Percentiles rank a stretch among this genome's conserved stretches.
These are phyloP conservation scores for Rhynchophorus ferrugineus DNA, from an alignment of 1,140 invertebrate genomes.

Conservation along the genomic window DNA sequence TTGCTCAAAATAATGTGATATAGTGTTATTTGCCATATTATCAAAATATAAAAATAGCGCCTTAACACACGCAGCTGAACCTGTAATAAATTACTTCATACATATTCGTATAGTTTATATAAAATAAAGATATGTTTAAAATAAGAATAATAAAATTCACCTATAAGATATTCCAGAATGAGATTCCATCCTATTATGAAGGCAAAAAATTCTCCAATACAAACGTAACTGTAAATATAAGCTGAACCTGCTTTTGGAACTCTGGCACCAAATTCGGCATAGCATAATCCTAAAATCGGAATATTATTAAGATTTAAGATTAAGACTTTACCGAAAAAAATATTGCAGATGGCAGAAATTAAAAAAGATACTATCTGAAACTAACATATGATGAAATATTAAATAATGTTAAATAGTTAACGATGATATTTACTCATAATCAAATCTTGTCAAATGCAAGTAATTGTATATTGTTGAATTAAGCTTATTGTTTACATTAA, in stretches of 20 bases:
- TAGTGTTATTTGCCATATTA: conserved; percentile 53
- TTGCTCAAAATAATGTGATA: conserved; percentile 51
- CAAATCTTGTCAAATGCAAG: too few relatives aligned
- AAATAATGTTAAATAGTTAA: too few relatives aligned
- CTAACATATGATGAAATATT: too few relatives aligned
- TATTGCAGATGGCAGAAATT: too few relatives aligned
- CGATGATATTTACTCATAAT: too few relatives aligned
- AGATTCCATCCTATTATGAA: conserved; percentile 84
- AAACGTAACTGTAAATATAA: conserved; percentile 85
- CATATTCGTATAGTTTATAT: too few relatives aligned
- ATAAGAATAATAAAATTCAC: conserved; percentile 41
- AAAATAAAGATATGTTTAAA: too few relatives aligned
- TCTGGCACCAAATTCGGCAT: conserved; percentile 83
- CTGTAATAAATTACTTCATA: conserved; percentile 32
- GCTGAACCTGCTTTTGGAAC: conserved; percentile 83
- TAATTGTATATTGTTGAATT: too few relatives aligned
- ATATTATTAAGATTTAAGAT: neutral
- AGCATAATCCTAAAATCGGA: conserved; percentile 61
- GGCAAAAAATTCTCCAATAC: conserved; percentile 74
- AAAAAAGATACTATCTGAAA: too few relatives aligned
- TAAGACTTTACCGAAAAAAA: too few relatives aligned
- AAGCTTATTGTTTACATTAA: too few relatives aligned
- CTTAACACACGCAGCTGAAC: conserved; percentile 64
- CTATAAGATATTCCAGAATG: conserved; percentile 84
- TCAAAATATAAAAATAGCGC: conserved; percentile 69